phyloP scores from a whole-genome alignment of 2,888 invertebrate genomes.

The Tinea pellionella region DNA sequence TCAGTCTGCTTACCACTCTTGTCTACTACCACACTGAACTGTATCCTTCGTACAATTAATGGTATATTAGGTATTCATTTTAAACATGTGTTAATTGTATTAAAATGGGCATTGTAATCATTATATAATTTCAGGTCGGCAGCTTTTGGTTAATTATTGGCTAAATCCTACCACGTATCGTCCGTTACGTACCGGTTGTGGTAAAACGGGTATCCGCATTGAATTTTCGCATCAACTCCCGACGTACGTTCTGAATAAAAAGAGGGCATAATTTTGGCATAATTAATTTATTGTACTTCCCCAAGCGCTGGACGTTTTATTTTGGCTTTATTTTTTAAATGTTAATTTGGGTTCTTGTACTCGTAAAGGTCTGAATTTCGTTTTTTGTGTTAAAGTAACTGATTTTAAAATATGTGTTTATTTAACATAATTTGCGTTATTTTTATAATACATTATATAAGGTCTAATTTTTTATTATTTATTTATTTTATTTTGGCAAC shows the following conservation, averaged over 20 bases:
- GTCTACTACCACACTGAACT: too few relatives aligned
- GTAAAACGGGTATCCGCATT: slow-evolving; percentile 16
- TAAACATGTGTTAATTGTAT: slow-evolving; percentile 1
- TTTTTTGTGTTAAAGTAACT: too few relatives aligned
- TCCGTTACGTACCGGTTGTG: slow-evolving; percentile 17
- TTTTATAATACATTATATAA: too few relatives aligned
- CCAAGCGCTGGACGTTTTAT: background rate
- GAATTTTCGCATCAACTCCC: slow-evolving; percentile 15
- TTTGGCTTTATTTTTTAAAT: background rate
- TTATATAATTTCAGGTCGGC: slow-evolving; percentile 1
- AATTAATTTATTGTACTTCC: background rate
- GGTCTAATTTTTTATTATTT: too few relatives aligned
- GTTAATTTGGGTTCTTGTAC: background rate
- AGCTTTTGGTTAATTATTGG: slow-evolving; percentile 17
- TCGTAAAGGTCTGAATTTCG: background rate
- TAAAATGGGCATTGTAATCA: slow-evolving; percentile 7
- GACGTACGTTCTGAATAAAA: slow-evolving; percentile 3
- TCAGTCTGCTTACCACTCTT: too few relatives aligned
- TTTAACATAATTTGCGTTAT: too few relatives aligned
- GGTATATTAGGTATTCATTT: too few relatives aligned
- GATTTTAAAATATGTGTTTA: too few relatives aligned
- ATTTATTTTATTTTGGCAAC: too few relatives aligned
- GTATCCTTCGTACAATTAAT: too few relatives aligned
- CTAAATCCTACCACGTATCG: slow-evolving; percentile 2
- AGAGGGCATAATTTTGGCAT: slow-evolving; percentile 9